These are phyloP conservation scores for Rhagoletis zephyria DNA, from an alignment of 1,140 invertebrate species.

Conservation along the genomic window DNA sequence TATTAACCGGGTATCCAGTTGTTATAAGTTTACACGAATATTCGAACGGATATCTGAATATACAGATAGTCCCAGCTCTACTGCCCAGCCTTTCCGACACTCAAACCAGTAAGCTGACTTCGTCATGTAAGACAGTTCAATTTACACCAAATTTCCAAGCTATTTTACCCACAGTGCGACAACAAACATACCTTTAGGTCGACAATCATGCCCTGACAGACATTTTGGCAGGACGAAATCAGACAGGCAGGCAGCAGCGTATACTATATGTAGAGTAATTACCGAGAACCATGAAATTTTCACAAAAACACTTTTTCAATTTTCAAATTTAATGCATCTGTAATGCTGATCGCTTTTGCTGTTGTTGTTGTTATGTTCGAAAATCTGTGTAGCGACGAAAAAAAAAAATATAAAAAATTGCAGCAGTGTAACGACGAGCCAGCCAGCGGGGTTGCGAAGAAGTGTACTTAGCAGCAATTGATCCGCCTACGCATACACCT, in stretches of 20 bases:
- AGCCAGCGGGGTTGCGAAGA: background rate
- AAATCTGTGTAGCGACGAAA: constrained; percentile 16
- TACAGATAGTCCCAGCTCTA: too few relatives aligned
- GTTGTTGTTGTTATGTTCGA: background rate
- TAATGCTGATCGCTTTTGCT: background rate
- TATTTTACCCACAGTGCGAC: background rate
- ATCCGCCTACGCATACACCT: constrained; percentile 46
- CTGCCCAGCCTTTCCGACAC: too few relatives aligned
- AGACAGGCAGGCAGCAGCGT: background rate
- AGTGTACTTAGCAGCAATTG: constrained; percentile 50
- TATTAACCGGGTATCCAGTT: too few relatives aligned
- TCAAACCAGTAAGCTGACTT: too few relatives aligned
- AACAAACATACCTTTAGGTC: background rate
- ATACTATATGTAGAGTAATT: background rate
- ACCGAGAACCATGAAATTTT: constrained; percentile 44
- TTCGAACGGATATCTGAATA: too few relatives aligned
- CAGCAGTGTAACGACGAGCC: background rate
- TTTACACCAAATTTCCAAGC: background rate
- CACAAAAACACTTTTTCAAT: constrained; percentile 49
- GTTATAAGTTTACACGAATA: too few relatives aligned
- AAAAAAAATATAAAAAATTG: background rate
- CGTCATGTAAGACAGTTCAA: too few relatives aligned
- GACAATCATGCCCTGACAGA: background rate
- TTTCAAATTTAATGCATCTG: constrained; percentile 26
- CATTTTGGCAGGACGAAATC: constrained; percentile 20